Conservation (phyloP, 2,797 vertebrate genomes). For the Myotis findleyi region DNA sequence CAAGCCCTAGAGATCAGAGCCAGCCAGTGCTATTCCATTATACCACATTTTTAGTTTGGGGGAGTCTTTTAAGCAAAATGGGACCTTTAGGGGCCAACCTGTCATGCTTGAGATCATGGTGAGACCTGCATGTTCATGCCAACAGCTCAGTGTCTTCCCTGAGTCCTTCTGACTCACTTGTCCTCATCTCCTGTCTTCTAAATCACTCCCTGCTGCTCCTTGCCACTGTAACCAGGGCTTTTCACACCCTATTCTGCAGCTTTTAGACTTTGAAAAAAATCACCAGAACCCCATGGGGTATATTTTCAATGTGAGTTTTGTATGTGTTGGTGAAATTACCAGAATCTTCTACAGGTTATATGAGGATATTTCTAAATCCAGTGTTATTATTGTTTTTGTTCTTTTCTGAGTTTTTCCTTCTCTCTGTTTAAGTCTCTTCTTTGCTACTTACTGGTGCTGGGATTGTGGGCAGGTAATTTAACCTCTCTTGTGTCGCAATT, state of each 20-base stretch:
- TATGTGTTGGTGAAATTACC: conserved; percentile 12
- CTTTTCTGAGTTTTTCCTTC: conserved; percentile 15
- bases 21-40: conserved; percentile 49
- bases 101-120: not conserved
- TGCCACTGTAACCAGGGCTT: not conserved
- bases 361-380: conserved; percentile 21
- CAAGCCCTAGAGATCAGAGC: not conserved
- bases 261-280: not conserved
- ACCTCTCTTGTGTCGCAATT: not conserved
- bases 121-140: not conserved
- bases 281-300: not conserved
- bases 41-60: not conserved
- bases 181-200: not conserved
- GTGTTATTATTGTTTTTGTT: not conserved
- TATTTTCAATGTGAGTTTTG: not conserved
- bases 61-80: not conserved
- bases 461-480: not conserved
- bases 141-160: not conserved
- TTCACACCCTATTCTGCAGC: not conserved
- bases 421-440: not conserved
- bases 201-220: not conserved
- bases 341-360: not conserved
- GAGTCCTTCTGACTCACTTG: not conserved
- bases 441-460: not conserved
- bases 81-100: not conserved